Conservation (phyloP, 2,797 vertebrate species). For the Bovichtus diacanthus region DNA sequence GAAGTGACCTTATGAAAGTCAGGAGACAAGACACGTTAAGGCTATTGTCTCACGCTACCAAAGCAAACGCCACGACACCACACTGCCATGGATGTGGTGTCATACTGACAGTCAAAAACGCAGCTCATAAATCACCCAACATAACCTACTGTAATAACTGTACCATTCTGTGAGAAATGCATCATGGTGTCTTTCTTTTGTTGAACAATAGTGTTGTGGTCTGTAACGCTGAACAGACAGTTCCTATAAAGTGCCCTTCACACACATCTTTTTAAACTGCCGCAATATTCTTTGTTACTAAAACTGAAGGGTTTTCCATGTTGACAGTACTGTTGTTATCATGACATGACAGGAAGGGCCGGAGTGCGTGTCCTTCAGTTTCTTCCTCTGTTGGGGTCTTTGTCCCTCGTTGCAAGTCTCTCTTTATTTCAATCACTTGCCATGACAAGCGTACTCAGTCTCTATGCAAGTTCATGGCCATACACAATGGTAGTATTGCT, state of each 20-base stretch:
- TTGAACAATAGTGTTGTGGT: not conserved
- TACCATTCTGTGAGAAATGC: not conserved
- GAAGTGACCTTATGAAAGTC: conserved; percentile 88
- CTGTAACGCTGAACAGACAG: not conserved
- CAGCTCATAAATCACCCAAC: not conserved
- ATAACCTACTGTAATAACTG: not conserved
- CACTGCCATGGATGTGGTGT: not conserved
- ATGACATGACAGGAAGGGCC: not conserved
- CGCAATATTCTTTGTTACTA: not conserved
- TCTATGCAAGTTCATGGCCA: not conserved
- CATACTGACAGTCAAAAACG: not conserved
- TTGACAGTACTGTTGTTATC: not conserved
- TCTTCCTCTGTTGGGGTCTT: not conserved
- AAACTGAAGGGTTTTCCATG: not conserved
- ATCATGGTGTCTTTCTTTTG: not conserved
- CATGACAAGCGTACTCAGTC: not conserved
- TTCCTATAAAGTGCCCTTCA: not conserved
- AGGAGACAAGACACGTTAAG: not conserved
- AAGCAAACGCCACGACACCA: not conserved
- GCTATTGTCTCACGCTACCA: too few species aligned
- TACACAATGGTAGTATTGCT: not conserved
- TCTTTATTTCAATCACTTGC: not conserved
- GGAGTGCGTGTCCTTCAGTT: not conserved
- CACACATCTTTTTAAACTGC: not conserved
- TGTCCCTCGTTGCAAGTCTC: not conserved